Base-by-base conservation (phyloP, 23 tunicate species). In the Ciona savignyi region DNA sequence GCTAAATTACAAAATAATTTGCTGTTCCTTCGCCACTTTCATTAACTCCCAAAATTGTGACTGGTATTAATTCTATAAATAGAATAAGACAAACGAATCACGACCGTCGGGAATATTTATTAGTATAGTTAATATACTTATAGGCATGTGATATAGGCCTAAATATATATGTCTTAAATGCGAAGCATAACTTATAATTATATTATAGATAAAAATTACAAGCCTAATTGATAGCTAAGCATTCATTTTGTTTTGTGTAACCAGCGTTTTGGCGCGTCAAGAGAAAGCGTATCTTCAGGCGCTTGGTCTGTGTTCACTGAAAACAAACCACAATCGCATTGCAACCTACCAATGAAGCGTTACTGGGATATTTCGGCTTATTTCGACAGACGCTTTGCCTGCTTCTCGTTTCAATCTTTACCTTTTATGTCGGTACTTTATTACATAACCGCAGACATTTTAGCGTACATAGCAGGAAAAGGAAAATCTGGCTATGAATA, bases 401-500 rank as follows among this genome's bases (percentile, higher is more conserved):
- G 56, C 11, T 42, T 42, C 15, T 42, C 56, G n/a, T 42, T 6
- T 42, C 56, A 6, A 15, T 42, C 15, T 42, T 42, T 15, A 15
- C 56, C 11, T 42, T 42, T 42, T 42, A 42, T 42, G 15, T 9
- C 56, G 11, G 56, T 6, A 42, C 56, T 42, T 42, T 42, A 42
- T 42, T 42, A 42, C 56, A 42, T 42, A 42, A 42, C 56, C 56
- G 56, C 56, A 42, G 56, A 42, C 56, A 42, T 42, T 42, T 42
- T 42, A 42, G 56, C 56, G 9, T 42, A 9, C 56, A n/a, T 9
- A 42, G 11, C 56, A 42, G 56, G 56, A 42, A 42, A 42, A 42
- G 15, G 56, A 42, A 42, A 9, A 42, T 42, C 11, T 15, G 56
- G 11, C 56, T 42, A 6, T 15, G 56, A 15, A n/a, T n/a, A n/a